Base-by-base conservation (phyloP, 2,113 vertebrate genomes). In the Atlantisia rogersi region DNA sequence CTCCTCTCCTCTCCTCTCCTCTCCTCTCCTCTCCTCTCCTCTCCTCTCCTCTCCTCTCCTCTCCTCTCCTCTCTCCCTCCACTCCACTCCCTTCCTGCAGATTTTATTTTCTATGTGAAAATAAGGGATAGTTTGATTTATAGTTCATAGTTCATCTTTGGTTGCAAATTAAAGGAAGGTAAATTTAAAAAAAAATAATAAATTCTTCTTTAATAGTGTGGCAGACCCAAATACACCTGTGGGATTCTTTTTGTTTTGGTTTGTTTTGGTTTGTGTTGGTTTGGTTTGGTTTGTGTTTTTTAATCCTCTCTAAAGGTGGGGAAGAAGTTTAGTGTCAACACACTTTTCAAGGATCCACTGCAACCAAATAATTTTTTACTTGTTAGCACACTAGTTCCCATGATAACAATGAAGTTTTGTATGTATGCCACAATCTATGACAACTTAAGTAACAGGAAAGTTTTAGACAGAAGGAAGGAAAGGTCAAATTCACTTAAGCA, bases 101-200 rank as follows among this genome's bases (percentile, higher is more conserved):
- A 96, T 97, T 97, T 97, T 95, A 94, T 97, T 97, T 98, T 82
- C 65, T 50, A 80, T 84, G 59, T 79, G 82, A 95, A 97, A 55
- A 93, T 26, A 90, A 85, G n/a, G 18, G 68, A 70, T 90, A 88
- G 48, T 82, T 85, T 75, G 74, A 97, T 97, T 97, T 97, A 92
- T 85, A 95, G 70, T 97, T 96, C 81, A 92, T 85, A 95, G 68
- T 97, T 96, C 81, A 96, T 79, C 67, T 81, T 65, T 89, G 44
- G 55, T 67, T 96, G 86, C 80, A 96, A 83, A 95, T 88, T 90
- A 96, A 91, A 96, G 78, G 31, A 97, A 11, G 70, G 29, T 68
- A 91, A 84, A 67, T 32, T 76, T 92, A 16, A 44, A 44, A 44
- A 44, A 16, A 44, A 17, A 17, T 5, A 44, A 35, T 35, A 35